A percentile compares a stretch with the other conserved stretches of the same genome.
These are phyloP conservation scores for Nysson spinosus DNA, from an alignment of 2,888 invertebrate species.

Conservation along the genomic window DNA sequence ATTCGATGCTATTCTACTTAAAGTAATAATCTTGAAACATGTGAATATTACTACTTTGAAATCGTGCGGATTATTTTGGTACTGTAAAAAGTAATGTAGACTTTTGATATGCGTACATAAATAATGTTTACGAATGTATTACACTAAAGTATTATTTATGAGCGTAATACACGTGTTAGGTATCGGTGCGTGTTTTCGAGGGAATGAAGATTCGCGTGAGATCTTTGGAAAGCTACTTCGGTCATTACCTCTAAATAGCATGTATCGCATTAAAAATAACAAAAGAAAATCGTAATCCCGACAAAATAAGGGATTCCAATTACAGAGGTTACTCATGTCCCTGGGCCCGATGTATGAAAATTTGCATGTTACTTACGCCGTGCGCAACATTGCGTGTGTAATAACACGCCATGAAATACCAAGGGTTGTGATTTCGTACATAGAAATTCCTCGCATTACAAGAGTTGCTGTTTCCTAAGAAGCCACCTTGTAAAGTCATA, in stretches of 20 bases:
- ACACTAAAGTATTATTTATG: too few relatives aligned
- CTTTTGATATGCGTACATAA: too few relatives aligned
- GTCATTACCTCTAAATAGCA: constrained; percentile 1
- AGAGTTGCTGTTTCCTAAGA: constrained; percentile 24
- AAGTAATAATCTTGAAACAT: too few relatives aligned
- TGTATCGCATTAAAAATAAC: constrained; percentile 24
- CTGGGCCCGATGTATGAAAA: constrained; percentile 28
- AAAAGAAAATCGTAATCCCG: constrained; percentile 23
- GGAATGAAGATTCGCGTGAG: constrained; percentile 27
- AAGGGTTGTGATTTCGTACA: constrained; percentile 23
- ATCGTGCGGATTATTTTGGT: too few relatives aligned
- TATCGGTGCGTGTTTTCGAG: too few relatives aligned
- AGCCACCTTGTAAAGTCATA: constrained; percentile 12
- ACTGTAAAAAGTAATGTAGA: too few relatives aligned
- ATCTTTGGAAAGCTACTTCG: constrained; percentile 19
- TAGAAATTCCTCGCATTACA: constrained; percentile 5
- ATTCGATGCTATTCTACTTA: too few relatives aligned
- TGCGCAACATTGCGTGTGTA: constrained; percentile 38
- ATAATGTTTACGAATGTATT: too few relatives aligned
- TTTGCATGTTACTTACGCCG: constrained; percentile 35
- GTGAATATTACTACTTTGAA: too few relatives aligned
- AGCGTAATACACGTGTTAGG: background rate
- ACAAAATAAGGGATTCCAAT: constrained; percentile 34
- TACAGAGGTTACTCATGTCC: constrained; percentile 27
- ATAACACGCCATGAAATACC: constrained; percentile 31